Evolutionary conservation across 2,797 vertebrate genomes (phyloP).

Genomic region (Sebastes baramenuke): DNA sequence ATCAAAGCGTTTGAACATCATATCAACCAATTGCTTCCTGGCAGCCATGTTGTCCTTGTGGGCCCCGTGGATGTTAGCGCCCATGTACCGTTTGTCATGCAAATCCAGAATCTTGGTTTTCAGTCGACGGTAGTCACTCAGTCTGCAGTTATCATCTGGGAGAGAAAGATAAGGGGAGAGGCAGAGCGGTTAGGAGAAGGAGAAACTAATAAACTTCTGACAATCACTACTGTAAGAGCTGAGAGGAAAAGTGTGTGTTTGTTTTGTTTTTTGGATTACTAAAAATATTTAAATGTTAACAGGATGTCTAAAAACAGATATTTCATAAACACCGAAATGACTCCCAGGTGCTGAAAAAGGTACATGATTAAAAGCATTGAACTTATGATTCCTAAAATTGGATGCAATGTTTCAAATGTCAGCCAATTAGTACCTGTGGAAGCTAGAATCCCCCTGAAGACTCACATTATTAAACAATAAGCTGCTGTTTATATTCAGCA

Average conservation of each 20-base stretch:
- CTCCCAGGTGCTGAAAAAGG: neutral
- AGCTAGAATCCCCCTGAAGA: slow-evolving; percentile 29
- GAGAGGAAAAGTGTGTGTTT: neutral
- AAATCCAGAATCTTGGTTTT: slow-evolving; percentile 90
- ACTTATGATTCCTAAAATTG: slow-evolving; percentile 14
- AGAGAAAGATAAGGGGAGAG: slow-evolving; percentile 13
- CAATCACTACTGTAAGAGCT: neutral
- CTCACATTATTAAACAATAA: slow-evolving; percentile 38
- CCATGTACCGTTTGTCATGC: slow-evolving; percentile 85
- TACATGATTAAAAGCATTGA: slow-evolving; percentile 29
- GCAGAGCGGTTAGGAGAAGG: neutral
- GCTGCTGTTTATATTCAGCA: slow-evolving; percentile 12
- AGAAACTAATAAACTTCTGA: neutral
- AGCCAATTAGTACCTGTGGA: slow-evolving; percentile 44
- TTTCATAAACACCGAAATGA: slow-evolving; percentile 20
- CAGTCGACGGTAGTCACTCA: slow-evolving; percentile 87
- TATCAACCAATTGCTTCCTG: slow-evolving; percentile 89
- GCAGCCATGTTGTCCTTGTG: slow-evolving; percentile 82
- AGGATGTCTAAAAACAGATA: neutral
- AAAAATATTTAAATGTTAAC: slow-evolving; percentile 1
- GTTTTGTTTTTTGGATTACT: neutral
- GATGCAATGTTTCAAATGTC: slow-evolving; percentile 27
- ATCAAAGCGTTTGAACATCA: slow-evolving; percentile 94
- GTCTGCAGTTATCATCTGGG: slow-evolving; percentile 91
- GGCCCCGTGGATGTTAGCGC: slow-evolving; percentile 75